Evolutionary conservation across 2,888 invertebrate genomes (phyloP).

Genomic region (Hetaerina titia): DNA sequence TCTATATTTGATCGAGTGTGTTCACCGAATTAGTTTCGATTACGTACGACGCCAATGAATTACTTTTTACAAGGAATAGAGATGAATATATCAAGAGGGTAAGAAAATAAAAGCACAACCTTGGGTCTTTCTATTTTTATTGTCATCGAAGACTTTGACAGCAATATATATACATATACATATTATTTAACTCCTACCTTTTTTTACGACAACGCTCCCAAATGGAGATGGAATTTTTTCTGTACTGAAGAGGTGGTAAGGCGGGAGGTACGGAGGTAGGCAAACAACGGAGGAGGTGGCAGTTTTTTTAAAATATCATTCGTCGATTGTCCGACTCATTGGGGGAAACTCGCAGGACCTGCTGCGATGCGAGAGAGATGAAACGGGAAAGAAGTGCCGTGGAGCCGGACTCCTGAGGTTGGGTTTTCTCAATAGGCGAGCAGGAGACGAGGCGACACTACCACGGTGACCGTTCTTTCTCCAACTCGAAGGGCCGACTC

Average conservation of each 20-base stretch:
- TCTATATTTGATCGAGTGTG: too few relatives aligned
- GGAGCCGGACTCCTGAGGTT: neutral
- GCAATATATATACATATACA: slow-evolving; percentile 65
- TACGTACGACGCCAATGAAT: too few relatives aligned
- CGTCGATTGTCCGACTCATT: neutral
- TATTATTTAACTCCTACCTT: slow-evolving; percentile 66
- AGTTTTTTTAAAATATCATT: neutral
- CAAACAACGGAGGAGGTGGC: slow-evolving; percentile 47
- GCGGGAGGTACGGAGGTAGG: slow-evolving; percentile 60
- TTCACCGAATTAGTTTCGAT: too few relatives aligned
- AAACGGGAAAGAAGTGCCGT: neutral
- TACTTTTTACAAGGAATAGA: too few relatives aligned
- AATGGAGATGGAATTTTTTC: slow-evolving; percentile 64
- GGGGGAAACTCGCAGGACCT: slow-evolving; percentile 57
- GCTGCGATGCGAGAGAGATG: slow-evolving; percentile 35
- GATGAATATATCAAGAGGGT: neutral
- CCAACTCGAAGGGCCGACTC: neutral
- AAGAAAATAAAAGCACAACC: slow-evolving; percentile 26
- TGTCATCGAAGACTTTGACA: slow-evolving; percentile 64
- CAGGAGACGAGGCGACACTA: slow-evolving; percentile 61
- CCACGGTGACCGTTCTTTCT: slow-evolving; percentile 60
- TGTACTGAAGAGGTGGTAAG: slow-evolving; percentile 54
- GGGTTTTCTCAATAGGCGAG: neutral
- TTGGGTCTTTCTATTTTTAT: slow-evolving; percentile 65
- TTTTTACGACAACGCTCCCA: slow-evolving; percentile 66